Evolutionary conservation across 2,888 invertebrate species (phyloP), one percentile per base, ranked within the genome.

Genomic region (Orthosia cruda): DNA sequence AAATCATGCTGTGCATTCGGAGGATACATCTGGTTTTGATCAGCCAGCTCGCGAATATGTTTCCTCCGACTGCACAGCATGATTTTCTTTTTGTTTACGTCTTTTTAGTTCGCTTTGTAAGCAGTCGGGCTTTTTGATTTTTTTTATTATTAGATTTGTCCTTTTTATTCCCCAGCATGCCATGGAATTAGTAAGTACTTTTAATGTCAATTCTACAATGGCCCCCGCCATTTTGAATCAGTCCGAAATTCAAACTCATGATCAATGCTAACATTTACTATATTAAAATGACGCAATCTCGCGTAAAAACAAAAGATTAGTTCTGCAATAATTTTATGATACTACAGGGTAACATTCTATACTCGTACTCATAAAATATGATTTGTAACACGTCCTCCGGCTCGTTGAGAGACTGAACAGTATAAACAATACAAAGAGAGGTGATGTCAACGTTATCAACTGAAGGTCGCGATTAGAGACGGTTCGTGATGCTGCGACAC

Each of bases 401-500:
- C 23, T 0, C 49, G 23, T 18, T 50, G 49, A 66, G 47, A 77
- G 65, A 71, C 50, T 23, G 47, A 47, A 71, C 20, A 23, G 32
- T 54, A 45, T 55, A 68, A 67, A 78, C 71, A 69, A 66, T 66
- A 55, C 69, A 68, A 26, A 66, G 71, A 77, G 50, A 61, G 65
- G 58, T 81, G 83, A 81, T 83, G 74, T 78, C 74, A 82, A 55
- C 67, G 65, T 82, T 81, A 81, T 81, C 83, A 78, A 15, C 50
- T 40, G 62, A 81, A 81, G 81, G 81, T 55, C 68, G 65, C 67
- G 74, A 83, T 81, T 81, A 82, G 83, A 71, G 40, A 71, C 74
- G 74, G 71, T 71, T 20, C 11, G 55, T 58, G 82, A 82, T 70
- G 67, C 58, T 82, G 71, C 50, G 1, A 23, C 23, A 26, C 47